phyloP scores from a whole-genome alignment of 1,140 invertebrate species.

The Lordiphosa stackelbergi region DNA sequence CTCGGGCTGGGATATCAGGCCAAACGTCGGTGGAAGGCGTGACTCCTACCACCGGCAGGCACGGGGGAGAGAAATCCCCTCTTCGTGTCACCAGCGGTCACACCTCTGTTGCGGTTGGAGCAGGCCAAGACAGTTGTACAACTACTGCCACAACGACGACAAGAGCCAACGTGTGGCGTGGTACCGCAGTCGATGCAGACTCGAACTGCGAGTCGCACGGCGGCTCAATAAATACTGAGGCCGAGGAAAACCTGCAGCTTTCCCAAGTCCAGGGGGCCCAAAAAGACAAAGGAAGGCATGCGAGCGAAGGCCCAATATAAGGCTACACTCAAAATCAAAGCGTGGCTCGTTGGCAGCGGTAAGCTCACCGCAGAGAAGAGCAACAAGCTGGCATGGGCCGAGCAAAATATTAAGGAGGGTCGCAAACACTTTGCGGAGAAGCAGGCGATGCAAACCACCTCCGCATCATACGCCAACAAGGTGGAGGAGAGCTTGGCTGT shows the following conservation, averaged over 20 bases:
- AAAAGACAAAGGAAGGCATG: constrained; percentile 1
- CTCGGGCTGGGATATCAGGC: not conserved
- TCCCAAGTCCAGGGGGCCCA: not conserved
- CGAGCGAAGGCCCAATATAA: not conserved
- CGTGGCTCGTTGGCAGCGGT: not conserved
- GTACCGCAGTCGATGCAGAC: no score
- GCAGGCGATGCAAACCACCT: no score
- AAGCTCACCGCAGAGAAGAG: not conserved
- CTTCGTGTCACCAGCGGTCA: not conserved
- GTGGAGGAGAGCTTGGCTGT: no score
- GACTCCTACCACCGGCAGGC: not conserved
- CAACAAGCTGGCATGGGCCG: not conserved
- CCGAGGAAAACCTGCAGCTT: not conserved
- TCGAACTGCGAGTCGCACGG: no score
- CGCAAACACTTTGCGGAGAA: no score
- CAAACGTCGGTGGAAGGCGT: not conserved
- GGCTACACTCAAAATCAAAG: not conserved
- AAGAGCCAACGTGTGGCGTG: no score
- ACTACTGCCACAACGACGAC: no score
- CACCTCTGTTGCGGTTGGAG: no score
- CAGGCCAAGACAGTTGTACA: no score
- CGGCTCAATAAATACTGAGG: no score
- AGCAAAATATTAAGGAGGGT: constrained; percentile 3
- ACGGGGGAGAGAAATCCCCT: not conserved
- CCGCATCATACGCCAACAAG: no score